Evolutionary conservation across 2,888 invertebrate species (phyloP), one percentile per base, ranked within the genome.

Genomic region (Morpho achilles): DNA sequence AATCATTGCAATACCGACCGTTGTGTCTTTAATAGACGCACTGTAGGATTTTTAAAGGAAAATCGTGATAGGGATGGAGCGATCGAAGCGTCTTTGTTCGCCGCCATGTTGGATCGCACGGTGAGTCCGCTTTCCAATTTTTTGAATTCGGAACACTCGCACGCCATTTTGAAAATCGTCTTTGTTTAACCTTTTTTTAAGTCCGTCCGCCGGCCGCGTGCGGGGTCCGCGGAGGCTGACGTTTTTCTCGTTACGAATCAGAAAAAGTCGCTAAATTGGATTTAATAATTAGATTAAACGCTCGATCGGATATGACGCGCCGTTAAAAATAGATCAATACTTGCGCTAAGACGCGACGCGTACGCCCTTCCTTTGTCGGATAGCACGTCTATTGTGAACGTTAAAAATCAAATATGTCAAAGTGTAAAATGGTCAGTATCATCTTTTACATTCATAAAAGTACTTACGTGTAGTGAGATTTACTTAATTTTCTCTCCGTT

Each of bases 111-210:
- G 77, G 73, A 70, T 72, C 60, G 60, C 65, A 57, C 59, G 78
- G 82, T 81, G 71, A 78, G 80, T 79, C 65, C 63, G 74, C 77
- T 82, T 82, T 82, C 74, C 75, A 73, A 73, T 75, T 77, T 68
- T 70, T 70, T 68, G 67, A 68, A 64, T 67, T 68, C 67, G 59
- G 62, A 62, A 60, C 67, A 61, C 57, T 59, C 53, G 59, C 58
- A 63, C 68, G 69, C 69, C 69, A 69, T 69, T 65, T 69, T 68
- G 63, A 65, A 70, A 68, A 69, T 63, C 56, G 50, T 63, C 67
- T 69, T 70, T 67, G 67, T 67, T 69, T 58, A 57, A 50, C 62
- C 53, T 58, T 59, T 51, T 60, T 55, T 52, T 56, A 45, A 49
- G 56, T 51, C 60, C 65, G 63, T 65, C 64, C 63, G 63, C 59